Base-by-base conservation (phyloP, 92 coral and sea anemone genomes). In the Palythoa grandiflora region DNA sequence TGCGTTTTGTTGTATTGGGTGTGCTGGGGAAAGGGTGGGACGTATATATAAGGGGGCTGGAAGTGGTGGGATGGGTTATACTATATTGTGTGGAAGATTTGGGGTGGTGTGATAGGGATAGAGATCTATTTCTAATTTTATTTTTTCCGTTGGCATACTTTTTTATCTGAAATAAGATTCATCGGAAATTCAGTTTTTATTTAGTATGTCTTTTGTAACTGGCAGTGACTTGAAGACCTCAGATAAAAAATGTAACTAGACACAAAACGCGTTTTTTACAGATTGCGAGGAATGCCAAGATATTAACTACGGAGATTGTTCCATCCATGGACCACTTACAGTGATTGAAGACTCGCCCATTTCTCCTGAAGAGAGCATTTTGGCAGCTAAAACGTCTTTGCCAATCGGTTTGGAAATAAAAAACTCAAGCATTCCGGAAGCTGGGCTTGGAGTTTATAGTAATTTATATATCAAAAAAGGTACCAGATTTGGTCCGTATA, bases 271-370 rank as follows among this genome's bases (percentile, higher is more conserved):
- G 0, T 28, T 16, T 73, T 38, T 52, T 68, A 39, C 75, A 94
- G 95, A 86, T 84, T 94, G 98, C 19, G 98, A 94, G 89, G 98
- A 93, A 10, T 94, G 98, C 50, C 98, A 94, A 79, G 94, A 93
- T 38, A 92, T 94, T n/a, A 89, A 89, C 79, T 89, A 91, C 70
- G 98, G 93, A 12, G 98, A 94, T 16, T 94, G 98, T 60, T 92
- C 95, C 38, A 86, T 59, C 13, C 95, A 94, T 44, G 96, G 96
- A 7, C 93, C 98, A 7, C 89, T 94, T 20, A 89, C 83, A 28
- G 70, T 80, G 54, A 83, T 94, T 19, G 79, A 68, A 19, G 98
- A 94, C 70, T 86, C 76, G 3, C 11, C 10, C 7, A 38, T n/a
- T 17, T 3, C 88, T 76, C 38, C 20, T 38, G 83, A 40, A 1